Conservation (phyloP, 2,888 invertebrate genomes). For the Epinotia ramella region DNA sequence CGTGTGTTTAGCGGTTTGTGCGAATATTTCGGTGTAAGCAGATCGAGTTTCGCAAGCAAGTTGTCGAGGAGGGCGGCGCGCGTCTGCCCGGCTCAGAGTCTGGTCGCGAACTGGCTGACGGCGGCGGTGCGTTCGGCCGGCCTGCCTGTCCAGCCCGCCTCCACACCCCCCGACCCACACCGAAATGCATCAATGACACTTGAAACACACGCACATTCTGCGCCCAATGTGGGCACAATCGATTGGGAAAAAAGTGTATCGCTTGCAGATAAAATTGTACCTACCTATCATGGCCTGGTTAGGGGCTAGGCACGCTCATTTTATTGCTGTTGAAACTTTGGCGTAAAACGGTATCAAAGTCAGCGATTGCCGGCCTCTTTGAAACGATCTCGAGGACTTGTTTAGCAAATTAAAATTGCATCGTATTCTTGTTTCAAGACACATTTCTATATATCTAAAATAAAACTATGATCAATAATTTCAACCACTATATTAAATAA, state of each 20-base stretch:
- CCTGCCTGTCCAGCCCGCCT: constrained; percentile 61
- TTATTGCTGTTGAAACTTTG: neutral
- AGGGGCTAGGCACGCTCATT: neutral
- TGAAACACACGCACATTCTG: constrained; percentile 79
- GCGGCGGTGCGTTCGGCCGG: constrained; percentile 49
- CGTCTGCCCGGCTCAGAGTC: constrained; percentile 70
- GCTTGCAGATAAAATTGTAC: constrained; percentile 43
- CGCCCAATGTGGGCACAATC: constrained; percentile 69
- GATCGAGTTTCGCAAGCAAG: constrained; percentile 78
- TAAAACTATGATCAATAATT: neutral
- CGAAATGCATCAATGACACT: constrained; percentile 85
- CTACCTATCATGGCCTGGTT: constrained; percentile 23
- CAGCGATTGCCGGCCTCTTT: neutral
- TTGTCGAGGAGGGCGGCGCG: constrained; percentile 74
- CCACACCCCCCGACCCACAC: constrained; percentile 74
- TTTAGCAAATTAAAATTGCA: neutral
- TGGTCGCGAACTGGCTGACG: constrained; percentile 76
- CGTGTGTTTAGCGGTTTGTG: constrained; percentile 54
- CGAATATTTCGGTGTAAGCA: constrained; percentile 60
- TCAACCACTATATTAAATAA: neutral
- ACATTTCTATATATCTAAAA: neutral
- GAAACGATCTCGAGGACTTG: neutral
- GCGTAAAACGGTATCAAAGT: neutral
- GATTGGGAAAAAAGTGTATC: constrained; percentile 64
- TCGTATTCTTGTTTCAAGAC: neutral